These are phyloP conservation scores for Campylomormyrus tamandua DNA, from an alignment of 2,113 vertebrate species.

Conservation along the genomic window DNA sequence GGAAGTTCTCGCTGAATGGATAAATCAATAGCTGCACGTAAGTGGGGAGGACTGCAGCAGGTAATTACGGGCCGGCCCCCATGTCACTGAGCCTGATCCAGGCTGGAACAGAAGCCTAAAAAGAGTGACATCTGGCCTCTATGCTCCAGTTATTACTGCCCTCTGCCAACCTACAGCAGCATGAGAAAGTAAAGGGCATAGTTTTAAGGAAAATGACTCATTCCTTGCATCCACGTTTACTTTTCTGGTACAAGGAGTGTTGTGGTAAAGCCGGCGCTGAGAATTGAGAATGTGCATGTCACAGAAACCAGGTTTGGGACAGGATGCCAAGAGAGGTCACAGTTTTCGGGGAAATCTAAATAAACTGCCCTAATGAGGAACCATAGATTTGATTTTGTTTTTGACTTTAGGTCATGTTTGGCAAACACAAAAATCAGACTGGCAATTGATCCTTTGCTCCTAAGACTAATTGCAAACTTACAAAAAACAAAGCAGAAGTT, in stretches of 20 bases:
- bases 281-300: neutral
- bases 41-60: constrained; percentile 27
- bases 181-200: neutral
- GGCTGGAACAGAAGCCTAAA: neutral
- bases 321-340: neutral
- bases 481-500: neutral
- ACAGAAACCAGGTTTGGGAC: neutral
- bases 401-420: neutral
- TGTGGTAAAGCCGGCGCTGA: neutral
- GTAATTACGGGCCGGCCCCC: constrained; percentile 27
- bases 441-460: neutral
- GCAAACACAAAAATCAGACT: neutral
- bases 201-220: neutral
- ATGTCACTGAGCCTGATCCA: neutral
- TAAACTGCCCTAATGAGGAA: neutral
- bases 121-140: constrained; percentile 18
- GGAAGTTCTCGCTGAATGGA: constrained; percentile 15
- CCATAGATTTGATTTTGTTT: neutral
- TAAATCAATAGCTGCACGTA: constrained; percentile 38
- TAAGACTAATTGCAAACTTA: neutral
- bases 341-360: neutral
- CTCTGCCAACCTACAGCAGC: constrained; percentile 6
- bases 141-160: constrained; percentile 11
- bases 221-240: neutral
- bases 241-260: neutral